Evolutionary conservation across 2,113 vertebrate genomes (phyloP).

Genomic region (Gobiocypris rarus): DNA sequence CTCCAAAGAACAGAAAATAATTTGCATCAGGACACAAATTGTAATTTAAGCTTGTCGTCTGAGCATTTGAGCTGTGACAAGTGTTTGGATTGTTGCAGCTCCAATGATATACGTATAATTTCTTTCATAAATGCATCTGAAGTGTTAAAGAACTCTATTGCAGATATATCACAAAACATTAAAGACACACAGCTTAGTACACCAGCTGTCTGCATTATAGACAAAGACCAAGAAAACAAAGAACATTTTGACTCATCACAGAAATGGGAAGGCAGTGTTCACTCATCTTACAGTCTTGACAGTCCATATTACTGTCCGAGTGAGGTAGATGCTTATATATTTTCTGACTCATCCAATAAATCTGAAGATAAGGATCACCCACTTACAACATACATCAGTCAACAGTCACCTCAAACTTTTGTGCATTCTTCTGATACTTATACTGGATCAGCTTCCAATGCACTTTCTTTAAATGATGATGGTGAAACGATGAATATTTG

Average conservation of each 20-base stretch:
- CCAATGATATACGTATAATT: background rate
- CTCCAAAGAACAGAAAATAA: background rate
- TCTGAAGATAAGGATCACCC: slow-evolving; percentile 17
- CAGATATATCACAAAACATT: slow-evolving; percentile 32
- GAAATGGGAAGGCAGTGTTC: background rate
- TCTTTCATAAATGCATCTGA: background rate
- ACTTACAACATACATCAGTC: no score
- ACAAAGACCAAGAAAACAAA: background rate
- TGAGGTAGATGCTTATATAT: slow-evolving; percentile 33
- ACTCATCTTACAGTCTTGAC: slow-evolving; percentile 29
- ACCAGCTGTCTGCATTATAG: background rate
- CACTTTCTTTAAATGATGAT: background rate
- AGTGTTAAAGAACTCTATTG: background rate
- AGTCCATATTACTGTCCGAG: slow-evolving; percentile 51
- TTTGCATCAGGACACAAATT: slow-evolving; percentile 12
- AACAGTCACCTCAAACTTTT: no score
- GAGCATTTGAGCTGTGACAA: slow-evolving; percentile 21
- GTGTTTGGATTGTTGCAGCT: background rate
- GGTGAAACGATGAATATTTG: background rate
- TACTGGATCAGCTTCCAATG: background rate
- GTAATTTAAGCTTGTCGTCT: background rate
- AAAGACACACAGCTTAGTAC: background rate
- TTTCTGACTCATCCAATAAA: slow-evolving; percentile 31
- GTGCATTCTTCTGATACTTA: no score
- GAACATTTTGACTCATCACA: slow-evolving; percentile 5